Percentiles rank a stretch among this genome's conserved stretches.
Evolutionary conservation across 1,140 invertebrate genomes (phyloP).

Genomic region (Atopsyche davidsoni): DNA sequence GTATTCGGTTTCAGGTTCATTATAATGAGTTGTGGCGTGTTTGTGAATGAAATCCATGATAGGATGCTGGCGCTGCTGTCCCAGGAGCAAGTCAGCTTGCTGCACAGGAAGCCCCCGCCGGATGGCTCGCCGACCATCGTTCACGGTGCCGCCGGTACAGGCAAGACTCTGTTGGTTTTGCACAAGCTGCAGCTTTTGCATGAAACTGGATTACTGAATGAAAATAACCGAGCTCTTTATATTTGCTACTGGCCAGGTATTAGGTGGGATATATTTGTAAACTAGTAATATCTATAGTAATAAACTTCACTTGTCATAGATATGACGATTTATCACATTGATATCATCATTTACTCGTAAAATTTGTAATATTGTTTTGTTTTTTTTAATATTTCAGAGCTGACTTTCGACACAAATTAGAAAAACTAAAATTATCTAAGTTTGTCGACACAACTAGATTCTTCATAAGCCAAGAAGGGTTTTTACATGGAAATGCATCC

Average conservation of each 20-base stretch:
- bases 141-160: constrained; percentile 38
- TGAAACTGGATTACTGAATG: constrained; percentile 32
- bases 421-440: constrained; percentile 32
- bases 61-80: constrained; percentile 36
- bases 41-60: constrained; percentile 37
- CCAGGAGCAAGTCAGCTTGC: constrained; percentile 35
- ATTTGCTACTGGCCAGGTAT: constrained; percentile 42
- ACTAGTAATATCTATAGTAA: no score
- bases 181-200: constrained; percentile 35
- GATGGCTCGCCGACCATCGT: constrained; percentile 32
- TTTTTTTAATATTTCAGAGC: constrained; percentile 19
- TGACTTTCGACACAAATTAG: constrained; percentile 34
- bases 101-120: constrained; percentile 29
- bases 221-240: constrained; percentile 35
- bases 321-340: background rate
- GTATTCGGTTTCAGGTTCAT: constrained; percentile 35
- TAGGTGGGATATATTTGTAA: no score
- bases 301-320: no score
- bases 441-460: constrained; percentile 37
- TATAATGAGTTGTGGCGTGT: constrained; percentile 38
- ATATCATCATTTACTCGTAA: background rate
- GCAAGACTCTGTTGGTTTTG: constrained; percentile 37
- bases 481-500: constrained; percentile 32
- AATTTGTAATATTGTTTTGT: background rate
- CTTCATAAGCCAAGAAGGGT: constrained; percentile 33